Evolutionary conservation across 1,140 invertebrate genomes (phyloP), one percentile per base, ranked within the genome.

Genomic region (Alviniconcha marisindica): DNA sequence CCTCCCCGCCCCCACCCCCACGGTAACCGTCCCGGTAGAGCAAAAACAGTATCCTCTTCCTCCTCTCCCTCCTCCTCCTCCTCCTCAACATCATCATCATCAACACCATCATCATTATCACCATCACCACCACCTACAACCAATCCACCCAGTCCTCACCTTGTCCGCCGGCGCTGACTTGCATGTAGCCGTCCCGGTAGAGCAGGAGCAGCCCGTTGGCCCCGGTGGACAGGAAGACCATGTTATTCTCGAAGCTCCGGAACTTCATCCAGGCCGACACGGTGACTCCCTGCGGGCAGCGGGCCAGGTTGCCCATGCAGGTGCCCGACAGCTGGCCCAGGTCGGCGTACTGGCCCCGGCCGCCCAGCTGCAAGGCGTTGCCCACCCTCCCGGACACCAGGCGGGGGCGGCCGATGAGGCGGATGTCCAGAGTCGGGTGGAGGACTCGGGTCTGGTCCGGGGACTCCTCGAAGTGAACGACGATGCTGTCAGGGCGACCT

Each of bases 201-300:
- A 88, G 87, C 87, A 92, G 87, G 14, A 88, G 79, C 54, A 92
- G 86, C 4, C 91, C 90, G 36, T 87, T 86, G 31, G 86, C 84
- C n/a, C 90, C 91, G 10, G 90, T 90, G 1, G 91, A 91, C 60
- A 91, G 78, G 44, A 90, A 89, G 31, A 90, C 89, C 90, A 89
- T 90, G 78, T 92, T 90, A 81, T 90, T 85, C 71, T 88, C 74
- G 79, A 88, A 88, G 2, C 82, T 73, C 21, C 81, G 82, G 80
- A 86, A 86, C 54, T 92, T 91, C 60, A 92, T 81, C 90, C 91
- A 93, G 0, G 90, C 85, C 3, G 91, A 90, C 7, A 92, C 83
- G 0, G 91, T 92, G 28, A 92, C 86, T 5, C 92, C 92, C 79
- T 84, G 74, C 0, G 36, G 31, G 84, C 92, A 93, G 31, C 84